Percentiles rank a stretch among this genome's conserved stretches.
Conservation (phyloP, 2,797 vertebrate genomes). For the Poeciliopsis gracilis region DNA sequence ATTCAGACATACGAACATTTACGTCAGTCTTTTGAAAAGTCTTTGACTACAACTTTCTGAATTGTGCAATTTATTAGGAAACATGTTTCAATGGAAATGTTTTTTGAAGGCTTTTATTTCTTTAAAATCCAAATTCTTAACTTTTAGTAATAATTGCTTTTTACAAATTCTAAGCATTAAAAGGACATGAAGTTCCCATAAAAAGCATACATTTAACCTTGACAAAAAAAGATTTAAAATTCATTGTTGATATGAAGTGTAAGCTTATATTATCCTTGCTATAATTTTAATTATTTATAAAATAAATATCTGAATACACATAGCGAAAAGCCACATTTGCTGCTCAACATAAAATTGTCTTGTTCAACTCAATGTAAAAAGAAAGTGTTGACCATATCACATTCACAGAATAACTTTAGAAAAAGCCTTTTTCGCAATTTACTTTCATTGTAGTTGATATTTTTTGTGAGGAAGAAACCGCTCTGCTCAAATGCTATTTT, state of each 20-base stretch:
- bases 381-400: background rate
- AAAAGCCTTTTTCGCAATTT: conserved; percentile 40
- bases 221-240: background rate
- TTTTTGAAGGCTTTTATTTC: background rate
- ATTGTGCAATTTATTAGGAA: background rate
- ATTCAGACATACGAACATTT: background rate
- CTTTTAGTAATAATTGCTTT: background rate
- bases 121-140: background rate
- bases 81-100: background rate
- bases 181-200: background rate
- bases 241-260: background rate
- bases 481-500: conserved; percentile 46
- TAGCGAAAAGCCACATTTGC: background rate
- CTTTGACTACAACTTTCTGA: background rate
- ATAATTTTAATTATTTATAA: background rate
- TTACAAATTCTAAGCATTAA: background rate
- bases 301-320: background rate
- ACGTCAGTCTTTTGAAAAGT: background rate
- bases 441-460: conserved; percentile 36
- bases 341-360: background rate
- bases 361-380: background rate
- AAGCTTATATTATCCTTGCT: background rate
- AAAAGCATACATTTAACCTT: background rate
- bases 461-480: conserved; percentile 51
- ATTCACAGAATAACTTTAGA: conserved; percentile 25